Evolutionary conservation across 2,888 invertebrate species (phyloP).

Genomic region (Ophioninae sp.): DNA sequence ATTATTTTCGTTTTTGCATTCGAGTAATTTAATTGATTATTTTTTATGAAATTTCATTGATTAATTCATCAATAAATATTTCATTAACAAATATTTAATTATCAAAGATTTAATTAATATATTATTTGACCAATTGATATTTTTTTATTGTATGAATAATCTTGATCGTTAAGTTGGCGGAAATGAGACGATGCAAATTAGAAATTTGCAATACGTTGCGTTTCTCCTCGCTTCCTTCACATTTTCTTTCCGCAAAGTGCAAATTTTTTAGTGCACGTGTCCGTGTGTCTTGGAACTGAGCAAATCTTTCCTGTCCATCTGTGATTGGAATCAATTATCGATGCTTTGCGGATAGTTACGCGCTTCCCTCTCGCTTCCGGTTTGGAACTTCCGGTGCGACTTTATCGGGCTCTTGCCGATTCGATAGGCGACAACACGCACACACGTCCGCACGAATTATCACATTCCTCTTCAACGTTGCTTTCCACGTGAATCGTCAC

Average conservation of each 20-base stretch:
- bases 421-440: not conserved
- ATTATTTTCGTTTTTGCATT: too few relatives aligned
- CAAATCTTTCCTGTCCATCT: not conserved
- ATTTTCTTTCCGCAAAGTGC: not conserved
- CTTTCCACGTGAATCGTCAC: not conserved
- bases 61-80: too few relatives aligned
- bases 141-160: too few relatives aligned
- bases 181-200: not conserved
- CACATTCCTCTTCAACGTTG: not conserved
- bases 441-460: not conserved
- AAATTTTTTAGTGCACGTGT: not conserved
- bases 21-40: too few relatives aligned
- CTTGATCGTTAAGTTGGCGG: not conserved
- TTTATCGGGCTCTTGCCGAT: constrained; percentile 26
- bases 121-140: too few relatives aligned
- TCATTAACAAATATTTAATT: too few relatives aligned
- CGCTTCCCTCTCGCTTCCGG: constrained; percentile 14
- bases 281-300: not conserved
- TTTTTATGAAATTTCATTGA: too few relatives aligned
- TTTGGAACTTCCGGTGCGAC: constrained; percentile 49
- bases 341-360: constrained; percentile 9
- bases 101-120: too few relatives aligned
- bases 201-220: not conserved
- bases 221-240: not conserved
- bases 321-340: constrained; percentile 60